Percentiles rank a stretch among this genome's conserved stretches.
These are phyloP conservation scores for Pocota personata DNA, from an alignment of 2,888 invertebrate species.

Conservation along the genomic window DNA sequence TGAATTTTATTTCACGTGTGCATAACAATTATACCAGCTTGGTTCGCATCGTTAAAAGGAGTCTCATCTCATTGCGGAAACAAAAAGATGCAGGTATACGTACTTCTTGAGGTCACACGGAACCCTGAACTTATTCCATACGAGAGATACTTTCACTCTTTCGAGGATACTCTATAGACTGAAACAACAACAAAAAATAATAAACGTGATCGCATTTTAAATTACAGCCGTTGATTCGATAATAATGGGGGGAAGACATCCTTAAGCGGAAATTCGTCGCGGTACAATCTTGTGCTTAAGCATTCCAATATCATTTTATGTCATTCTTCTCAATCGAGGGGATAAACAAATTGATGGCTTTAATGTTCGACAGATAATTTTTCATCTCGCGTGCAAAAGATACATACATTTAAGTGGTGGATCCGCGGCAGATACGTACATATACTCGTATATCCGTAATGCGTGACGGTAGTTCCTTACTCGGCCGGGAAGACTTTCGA, in stretches of 20 bases:
- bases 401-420: slow-evolving; percentile 8
- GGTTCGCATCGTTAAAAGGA: slow-evolving; percentile 3
- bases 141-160: slow-evolving; percentile 10
- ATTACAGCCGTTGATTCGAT: slow-evolving; percentile 37
- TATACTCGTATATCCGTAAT: too few species aligned
- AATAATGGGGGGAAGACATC: background rate
- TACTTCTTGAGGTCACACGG: background rate
- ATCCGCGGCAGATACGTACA: too few species aligned
- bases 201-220: slow-evolving; percentile 39
- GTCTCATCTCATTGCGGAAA: background rate
- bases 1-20: background rate
- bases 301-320: background rate
- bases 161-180: background rate
- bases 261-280: background rate
- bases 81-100: background rate
- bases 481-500: too few species aligned
- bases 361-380: slow-evolving; percentile 1
- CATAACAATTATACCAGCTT: background rate
- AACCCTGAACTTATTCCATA: slow-evolving; percentile 26
- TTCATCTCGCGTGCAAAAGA: slow-evolving; percentile 17
- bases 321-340: background rate
- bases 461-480: too few species aligned
- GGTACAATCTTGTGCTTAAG: background rate
- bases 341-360: slow-evolving; percentile 21
- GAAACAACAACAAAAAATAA: background rate